These are phyloP conservation scores for Tethya wilhelma DNA, from an alignment of 37 sponge, comb jelly and placozoan species.

Conservation along the genomic window DNA sequence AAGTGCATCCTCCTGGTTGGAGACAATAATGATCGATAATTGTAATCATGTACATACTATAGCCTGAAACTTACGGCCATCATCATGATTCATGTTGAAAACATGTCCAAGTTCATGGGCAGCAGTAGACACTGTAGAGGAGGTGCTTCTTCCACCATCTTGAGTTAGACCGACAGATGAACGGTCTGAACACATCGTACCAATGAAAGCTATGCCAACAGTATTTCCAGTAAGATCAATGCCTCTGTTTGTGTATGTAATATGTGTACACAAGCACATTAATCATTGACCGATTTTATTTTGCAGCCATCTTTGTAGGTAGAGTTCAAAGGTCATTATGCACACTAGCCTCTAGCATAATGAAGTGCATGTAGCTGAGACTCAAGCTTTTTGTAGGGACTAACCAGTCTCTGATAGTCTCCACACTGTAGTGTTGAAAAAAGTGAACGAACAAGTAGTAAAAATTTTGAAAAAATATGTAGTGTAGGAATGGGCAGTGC, in stretches of 20 bases:
- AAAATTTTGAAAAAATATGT: too few species aligned
- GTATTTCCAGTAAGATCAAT: slow-evolving; percentile 26
- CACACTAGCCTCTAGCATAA: too few species aligned
- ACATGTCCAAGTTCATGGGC: slow-evolving; percentile 87
- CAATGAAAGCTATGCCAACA: slow-evolving; percentile 59
- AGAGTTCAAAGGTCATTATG: too few species aligned
- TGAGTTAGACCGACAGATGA: slow-evolving; percentile 38
- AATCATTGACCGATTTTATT: background rate
- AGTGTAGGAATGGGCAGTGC: too few species aligned
- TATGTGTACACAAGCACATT: background rate
- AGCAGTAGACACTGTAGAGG: slow-evolving; percentile 44
- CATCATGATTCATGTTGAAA: slow-evolving; percentile 79
- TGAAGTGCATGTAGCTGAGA: too few species aligned
- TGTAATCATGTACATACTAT: background rate
- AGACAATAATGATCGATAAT: background rate
- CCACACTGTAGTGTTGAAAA: too few species aligned
- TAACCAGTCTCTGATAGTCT: too few species aligned
- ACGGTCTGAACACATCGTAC: slow-evolving; percentile 43
- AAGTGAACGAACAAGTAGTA: too few species aligned
- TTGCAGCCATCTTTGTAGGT: too few species aligned
- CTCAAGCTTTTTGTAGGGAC: too few species aligned
- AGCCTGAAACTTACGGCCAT: slow-evolving; percentile 5
- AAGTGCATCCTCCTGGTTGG: background rate
- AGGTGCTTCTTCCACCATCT: slow-evolving; percentile 36
- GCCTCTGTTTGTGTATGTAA: slow-evolving; percentile 23